phyloP scores from a whole-genome alignment of 1,140 invertebrate genomes.

The Scaptomyza montana region DNA sequence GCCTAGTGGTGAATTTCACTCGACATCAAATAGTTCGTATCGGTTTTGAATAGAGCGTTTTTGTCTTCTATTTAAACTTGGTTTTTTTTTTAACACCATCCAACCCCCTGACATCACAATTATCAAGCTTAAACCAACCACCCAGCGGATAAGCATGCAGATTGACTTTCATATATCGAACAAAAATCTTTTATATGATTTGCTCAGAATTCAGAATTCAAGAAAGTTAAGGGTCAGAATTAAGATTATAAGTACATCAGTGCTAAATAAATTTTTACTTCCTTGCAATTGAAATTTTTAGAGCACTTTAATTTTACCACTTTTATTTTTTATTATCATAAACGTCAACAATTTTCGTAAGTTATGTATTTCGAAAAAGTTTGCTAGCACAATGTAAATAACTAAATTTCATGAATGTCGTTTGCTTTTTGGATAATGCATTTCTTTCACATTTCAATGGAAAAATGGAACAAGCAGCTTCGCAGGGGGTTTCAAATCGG shows the following conservation, averaged over 20 bases:
- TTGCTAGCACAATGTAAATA: no score
- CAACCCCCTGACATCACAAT: constrained; percentile 7
- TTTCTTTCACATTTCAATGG: constrained; percentile 46
- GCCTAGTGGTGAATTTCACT: constrained; percentile 52
- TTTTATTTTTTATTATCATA: constrained; percentile 58
- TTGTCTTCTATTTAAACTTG: background rate
- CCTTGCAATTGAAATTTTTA: no score
- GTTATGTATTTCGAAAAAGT: no score
- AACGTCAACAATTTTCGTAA: constrained; percentile 51
- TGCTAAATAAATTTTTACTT: no score
- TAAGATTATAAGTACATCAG: no score
- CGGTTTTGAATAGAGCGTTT: constrained; percentile 11
- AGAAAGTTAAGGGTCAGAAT: no score
- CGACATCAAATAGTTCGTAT: background rate
- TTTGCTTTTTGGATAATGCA: constrained; percentile 7
- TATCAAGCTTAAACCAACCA: constrained; percentile 4
- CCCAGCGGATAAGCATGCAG: background rate
- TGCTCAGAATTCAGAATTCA: no score
- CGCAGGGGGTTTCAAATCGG: background rate
- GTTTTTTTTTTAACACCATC: constrained; percentile 18
- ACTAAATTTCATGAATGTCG: no score
- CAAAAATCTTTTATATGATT: background rate
- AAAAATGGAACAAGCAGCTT: constrained; percentile 47
- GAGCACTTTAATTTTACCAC: constrained; percentile 3
- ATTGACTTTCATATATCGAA: constrained; percentile 10